These are phyloP conservation scores for Thalassoma bifasciatum DNA, from an alignment of 2,113 vertebrate species.

Conservation along the genomic window DNA sequence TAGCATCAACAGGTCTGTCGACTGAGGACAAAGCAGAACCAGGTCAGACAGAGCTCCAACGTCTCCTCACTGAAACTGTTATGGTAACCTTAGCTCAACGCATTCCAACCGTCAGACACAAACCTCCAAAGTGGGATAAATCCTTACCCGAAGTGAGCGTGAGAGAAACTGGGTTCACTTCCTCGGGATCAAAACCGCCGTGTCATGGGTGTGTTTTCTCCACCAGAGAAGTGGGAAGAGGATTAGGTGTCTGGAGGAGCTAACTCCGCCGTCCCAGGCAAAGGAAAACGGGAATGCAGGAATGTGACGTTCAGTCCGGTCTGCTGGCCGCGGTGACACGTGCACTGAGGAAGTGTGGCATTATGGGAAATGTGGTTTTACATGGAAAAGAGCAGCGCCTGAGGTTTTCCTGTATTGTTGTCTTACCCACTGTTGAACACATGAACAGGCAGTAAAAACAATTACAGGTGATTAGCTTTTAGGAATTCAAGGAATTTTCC, in stretches of 20 bases:
- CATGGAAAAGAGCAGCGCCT: no score
- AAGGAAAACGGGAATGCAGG: slow-evolving; percentile 79
- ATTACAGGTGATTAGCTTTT: no score
- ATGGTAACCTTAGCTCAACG: slow-evolving; percentile 20
- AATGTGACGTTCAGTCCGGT: slow-evolving; percentile 83
- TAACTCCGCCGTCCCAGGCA: slow-evolving; percentile 73
- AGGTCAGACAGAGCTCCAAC: slow-evolving; percentile 33
- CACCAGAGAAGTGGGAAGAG: slow-evolving; percentile 31
- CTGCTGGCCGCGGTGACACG: slow-evolving; percentile 72
- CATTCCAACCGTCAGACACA: slow-evolving; percentile 31
- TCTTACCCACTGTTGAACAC: no score
- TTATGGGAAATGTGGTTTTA: slow-evolving; percentile 79
- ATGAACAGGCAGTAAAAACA: no score
- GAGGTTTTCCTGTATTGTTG: no score
- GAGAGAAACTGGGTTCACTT: slow-evolving; percentile 62
- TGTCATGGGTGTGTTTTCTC: slow-evolving; percentile 77
- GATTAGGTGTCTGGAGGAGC: slow-evolving; percentile 61
- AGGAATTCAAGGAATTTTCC: no score
- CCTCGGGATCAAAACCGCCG: slow-evolving; percentile 71
- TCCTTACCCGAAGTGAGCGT: slow-evolving; percentile 76
- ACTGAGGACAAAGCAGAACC: background rate
- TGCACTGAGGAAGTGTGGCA: slow-evolving; percentile 51
- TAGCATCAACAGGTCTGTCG: slow-evolving; percentile 31
- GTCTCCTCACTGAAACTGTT: slow-evolving; percentile 41
- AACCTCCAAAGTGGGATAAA: slow-evolving; percentile 24